phyloP scores from a whole-genome alignment of 53 echinoderm and acorn worm species.

The Holothuria leucospilota region DNA sequence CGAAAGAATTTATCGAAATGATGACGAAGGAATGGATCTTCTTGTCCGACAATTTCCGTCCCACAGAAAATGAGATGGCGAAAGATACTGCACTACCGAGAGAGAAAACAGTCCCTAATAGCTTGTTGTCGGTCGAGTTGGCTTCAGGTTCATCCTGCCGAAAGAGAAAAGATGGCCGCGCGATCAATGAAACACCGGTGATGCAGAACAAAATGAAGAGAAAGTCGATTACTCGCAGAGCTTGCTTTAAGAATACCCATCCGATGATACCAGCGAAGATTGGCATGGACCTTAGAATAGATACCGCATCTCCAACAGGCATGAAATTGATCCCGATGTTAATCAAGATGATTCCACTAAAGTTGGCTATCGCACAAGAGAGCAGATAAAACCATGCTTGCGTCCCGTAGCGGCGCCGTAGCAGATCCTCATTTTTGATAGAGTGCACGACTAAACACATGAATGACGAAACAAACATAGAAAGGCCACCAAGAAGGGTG shows the following conservation, averaged over 20 bases:
- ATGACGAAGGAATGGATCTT: not conserved
- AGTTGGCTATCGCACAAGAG: not conserved
- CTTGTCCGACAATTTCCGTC: not conserved
- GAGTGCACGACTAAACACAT: not conserved
- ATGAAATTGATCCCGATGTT: not conserved
- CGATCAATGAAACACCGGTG: not conserved
- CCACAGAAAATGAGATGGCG: not conserved
- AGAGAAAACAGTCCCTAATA: not conserved
- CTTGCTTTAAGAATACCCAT: not conserved
- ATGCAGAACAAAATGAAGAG: not conserved
- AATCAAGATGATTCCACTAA: not conserved
- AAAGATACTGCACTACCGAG: not conserved
- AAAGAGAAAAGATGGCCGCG: conserved; percentile 13
- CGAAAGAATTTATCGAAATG: not conserved
- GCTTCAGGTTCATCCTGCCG: not conserved
- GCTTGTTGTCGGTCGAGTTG: not conserved
- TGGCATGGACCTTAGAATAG: not conserved
- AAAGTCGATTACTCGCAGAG: not conserved
- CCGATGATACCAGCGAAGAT: not conserved
- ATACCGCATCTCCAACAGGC: not conserved
- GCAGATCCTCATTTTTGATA: not conserved
- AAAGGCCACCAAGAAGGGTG: not conserved
- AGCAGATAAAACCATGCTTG: conserved; percentile 11
- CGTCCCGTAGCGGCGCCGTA: not conserved
- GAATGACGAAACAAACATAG: conserved; percentile 16